Percentiles rank a stretch among this genome's conserved stretches.
Evolutionary conservation across 2,888 invertebrate species (phyloP).

Genomic region (Diarsia mendica): DNA sequence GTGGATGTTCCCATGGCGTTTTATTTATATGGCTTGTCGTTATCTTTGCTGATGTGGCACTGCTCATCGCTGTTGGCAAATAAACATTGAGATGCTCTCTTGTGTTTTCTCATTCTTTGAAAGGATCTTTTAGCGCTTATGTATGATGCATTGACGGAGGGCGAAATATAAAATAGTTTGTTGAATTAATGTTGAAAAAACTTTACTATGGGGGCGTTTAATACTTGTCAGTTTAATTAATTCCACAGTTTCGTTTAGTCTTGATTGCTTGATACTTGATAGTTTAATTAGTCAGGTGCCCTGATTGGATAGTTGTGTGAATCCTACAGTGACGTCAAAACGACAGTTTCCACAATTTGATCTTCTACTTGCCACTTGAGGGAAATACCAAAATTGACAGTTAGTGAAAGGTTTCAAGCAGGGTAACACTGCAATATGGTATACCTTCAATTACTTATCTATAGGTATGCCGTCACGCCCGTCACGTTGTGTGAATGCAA

Average conservation of each 20-base stretch:
- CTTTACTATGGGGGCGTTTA: no score
- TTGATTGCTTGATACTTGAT: no score
- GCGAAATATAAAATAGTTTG: background rate
- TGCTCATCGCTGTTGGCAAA: background rate
- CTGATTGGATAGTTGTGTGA: no score
- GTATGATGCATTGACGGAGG: background rate
- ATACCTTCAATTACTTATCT: background rate
- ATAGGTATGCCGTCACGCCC: no score
- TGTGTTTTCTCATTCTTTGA: background rate
- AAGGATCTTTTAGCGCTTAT: background rate
- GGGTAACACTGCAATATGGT: background rate
- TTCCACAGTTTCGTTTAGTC: no score
- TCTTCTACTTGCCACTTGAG: no score
- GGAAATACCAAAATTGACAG: no score
- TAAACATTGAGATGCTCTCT: conserved; percentile 15
- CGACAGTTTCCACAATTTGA: no score
- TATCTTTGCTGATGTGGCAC: conserved; percentile 14
- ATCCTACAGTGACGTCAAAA: no score
- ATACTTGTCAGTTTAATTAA: no score
- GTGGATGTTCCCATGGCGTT: conserved; percentile 18
- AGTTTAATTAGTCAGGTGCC: no score
- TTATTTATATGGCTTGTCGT: conserved; percentile 26
- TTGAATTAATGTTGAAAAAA: background rate
- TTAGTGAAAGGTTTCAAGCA: no score
- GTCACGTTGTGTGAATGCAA: background rate